Conservation (phyloP, 2,797 vertebrate genomes). For the Antennarius maculatus region DNA sequence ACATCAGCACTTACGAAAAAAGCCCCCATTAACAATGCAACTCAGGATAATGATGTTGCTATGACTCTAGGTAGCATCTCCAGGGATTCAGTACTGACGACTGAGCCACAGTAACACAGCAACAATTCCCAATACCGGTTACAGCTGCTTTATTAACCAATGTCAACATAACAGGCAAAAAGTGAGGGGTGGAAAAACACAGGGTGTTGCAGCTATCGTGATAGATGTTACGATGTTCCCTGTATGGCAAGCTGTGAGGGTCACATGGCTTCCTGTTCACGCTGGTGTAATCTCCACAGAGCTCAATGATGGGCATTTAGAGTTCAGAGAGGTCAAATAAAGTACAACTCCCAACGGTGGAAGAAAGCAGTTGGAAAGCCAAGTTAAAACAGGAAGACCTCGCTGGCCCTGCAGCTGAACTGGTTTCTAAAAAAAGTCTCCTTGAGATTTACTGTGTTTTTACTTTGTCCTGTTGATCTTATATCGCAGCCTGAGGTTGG, state of each 20-base stretch:
- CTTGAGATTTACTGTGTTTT: background rate
- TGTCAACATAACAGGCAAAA: conserved; percentile 35
- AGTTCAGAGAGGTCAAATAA: conserved; percentile 27
- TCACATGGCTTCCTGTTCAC: conserved; percentile 27
- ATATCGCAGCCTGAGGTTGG: background rate
- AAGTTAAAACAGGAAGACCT: conserved; percentile 1
- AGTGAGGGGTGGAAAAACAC: conserved; percentile 21
- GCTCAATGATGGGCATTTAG: conserved; percentile 22
- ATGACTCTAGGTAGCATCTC: conserved; percentile 61
- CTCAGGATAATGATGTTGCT: conserved; percentile 58
- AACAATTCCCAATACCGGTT: conserved; percentile 60
- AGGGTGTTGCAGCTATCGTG: conserved; percentile 16
- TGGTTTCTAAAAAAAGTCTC: background rate
- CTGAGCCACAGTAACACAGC: conserved; percentile 56
- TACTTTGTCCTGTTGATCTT: conserved; percentile 11
- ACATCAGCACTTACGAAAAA: conserved; percentile 30
- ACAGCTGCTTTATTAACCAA: conserved; percentile 28
- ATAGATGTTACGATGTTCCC: conserved; percentile 56
- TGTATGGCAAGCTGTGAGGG: conserved; percentile 39
- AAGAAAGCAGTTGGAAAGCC: background rate
- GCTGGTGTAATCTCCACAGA: conserved; percentile 24
- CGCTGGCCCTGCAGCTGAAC: background rate
- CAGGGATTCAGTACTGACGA: conserved; percentile 52
- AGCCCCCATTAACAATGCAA: conserved; percentile 17
- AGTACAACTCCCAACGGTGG: conserved; percentile 28